Evolutionary conservation across 2,888 invertebrate genomes (phyloP), one percentile per base, ranked within the genome.

Genomic region (Meloe dianella): DNA sequence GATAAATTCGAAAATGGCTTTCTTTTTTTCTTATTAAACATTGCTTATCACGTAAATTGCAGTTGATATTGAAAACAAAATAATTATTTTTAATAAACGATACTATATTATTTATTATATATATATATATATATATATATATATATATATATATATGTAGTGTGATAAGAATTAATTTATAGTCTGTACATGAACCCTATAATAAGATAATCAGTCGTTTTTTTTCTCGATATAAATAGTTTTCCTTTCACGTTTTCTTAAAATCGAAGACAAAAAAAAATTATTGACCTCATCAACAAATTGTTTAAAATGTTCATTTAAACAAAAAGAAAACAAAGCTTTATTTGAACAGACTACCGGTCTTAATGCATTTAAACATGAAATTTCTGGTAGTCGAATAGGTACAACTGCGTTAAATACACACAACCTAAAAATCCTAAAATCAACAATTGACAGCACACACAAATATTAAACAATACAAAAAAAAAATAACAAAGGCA

Each of bases 111-210:
- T 20, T 47, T 47, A 20, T 47, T 47, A 47, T 20, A 47, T 17
- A 27, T 27, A 27, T 4, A 2, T 4, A 27, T 27, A 4, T 4
- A 27, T n/a, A n/a, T n/a, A 27, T 27, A 27, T 27, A 2, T 27
- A 27, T n/a, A n/a, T 47, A 20, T 10, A 20, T 9, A 20, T 3
- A n/a, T 41, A 7, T 41, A 20, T 17, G 20, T 9, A 30, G 3
- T 20, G 47, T 47, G 47, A 47, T 47, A 47, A 47, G 47, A 47
- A 47, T 22, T 47, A 20, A 47, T 47, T 47, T 47, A 47, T 47
- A 20, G 47, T 47, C 20, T 47, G 47, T 47, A 47, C 20, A 47
- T 47, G 47, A 47, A 47, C 47, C 47, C 20, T 47, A 10, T 47
- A 47, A 47, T 47, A 47, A 20, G 47, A 47, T 47, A 41, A 47